phyloP scores from a whole-genome alignment of 2,113 vertebrate genomes.

The Lonchura striata region DNA sequence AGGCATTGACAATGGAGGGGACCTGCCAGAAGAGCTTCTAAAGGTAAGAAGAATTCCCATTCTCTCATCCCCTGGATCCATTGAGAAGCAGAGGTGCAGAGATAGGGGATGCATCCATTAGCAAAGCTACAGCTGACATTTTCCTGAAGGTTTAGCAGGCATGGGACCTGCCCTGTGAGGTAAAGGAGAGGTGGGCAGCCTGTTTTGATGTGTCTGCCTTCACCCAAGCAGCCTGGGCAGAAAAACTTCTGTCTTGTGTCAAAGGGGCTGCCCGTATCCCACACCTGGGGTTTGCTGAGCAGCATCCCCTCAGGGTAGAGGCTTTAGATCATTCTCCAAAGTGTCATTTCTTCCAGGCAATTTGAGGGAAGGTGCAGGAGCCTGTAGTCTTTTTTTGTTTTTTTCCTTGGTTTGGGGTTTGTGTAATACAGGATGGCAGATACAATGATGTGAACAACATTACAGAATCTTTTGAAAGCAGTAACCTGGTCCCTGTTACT shows the following conservation, averaged over 20 bases:
- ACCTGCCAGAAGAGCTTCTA: conserved; percentile 86
- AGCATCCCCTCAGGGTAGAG: background rate
- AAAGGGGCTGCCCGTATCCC: background rate
- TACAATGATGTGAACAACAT: background rate
- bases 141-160: background rate
- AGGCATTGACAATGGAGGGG: conserved; percentile 87
- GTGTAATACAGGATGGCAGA: background rate
- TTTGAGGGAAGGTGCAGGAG: background rate
- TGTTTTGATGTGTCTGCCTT: background rate
- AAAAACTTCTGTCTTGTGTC: background rate
- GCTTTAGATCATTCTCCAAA: background rate
- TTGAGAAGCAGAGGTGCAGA: background rate
- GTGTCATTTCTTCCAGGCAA: background rate
- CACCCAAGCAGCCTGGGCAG: background rate
- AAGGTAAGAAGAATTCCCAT: conserved; percentile 72
- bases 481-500: background rate
- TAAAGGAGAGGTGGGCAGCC: background rate
- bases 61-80: background rate
- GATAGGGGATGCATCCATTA: background rate
- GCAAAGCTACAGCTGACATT: background rate
- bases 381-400: background rate
- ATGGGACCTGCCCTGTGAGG: background rate
- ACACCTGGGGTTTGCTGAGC: background rate
- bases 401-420: background rate
- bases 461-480: background rate